Percentiles rank a stretch among this genome's conserved stretches.
phyloP scores from a whole-genome alignment of 2,113 vertebrate genomes.

The Ibidorhyncha struthersii region DNA sequence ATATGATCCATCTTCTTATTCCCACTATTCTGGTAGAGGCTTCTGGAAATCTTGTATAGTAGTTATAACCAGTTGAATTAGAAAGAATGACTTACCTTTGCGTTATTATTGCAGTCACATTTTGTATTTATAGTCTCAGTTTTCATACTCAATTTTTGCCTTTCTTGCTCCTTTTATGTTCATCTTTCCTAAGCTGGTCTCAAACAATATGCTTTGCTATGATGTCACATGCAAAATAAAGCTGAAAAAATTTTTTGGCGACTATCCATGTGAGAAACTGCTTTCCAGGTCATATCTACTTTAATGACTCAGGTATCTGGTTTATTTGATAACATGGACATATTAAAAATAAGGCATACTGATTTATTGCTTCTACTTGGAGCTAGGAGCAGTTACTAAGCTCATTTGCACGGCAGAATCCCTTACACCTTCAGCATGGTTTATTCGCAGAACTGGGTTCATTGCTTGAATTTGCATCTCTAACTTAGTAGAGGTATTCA shows the following conservation, averaged over 20 bases:
- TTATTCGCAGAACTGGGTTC: background rate
- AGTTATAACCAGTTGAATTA: background rate
- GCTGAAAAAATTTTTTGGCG: background rate
- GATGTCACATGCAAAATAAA: background rate
- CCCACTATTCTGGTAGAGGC: background rate
- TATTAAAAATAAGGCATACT: background rate
- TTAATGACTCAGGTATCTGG: background rate
- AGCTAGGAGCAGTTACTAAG: background rate
- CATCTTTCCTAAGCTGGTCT: background rate
- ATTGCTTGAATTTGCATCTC: background rate
- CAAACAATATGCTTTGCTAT: background rate
- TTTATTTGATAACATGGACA: background rate
- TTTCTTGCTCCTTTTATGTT: constrained; percentile 19
- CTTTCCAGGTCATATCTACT: background rate
- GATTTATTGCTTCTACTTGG: background rate
- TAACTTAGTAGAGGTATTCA: background rate
- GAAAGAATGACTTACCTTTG: background rate
- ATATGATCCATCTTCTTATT: background rate
- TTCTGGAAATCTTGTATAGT: background rate
- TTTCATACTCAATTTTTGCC: background rate
- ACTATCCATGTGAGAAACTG: background rate
- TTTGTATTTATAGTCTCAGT: background rate
- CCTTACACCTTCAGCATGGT: background rate
- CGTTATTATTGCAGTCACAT: constrained; percentile 15
- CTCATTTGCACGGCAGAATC: background rate